These are phyloP conservation scores for Leucophenga varia DNA, from an alignment of 1,140 invertebrate species.

Conservation along the genomic window DNA sequence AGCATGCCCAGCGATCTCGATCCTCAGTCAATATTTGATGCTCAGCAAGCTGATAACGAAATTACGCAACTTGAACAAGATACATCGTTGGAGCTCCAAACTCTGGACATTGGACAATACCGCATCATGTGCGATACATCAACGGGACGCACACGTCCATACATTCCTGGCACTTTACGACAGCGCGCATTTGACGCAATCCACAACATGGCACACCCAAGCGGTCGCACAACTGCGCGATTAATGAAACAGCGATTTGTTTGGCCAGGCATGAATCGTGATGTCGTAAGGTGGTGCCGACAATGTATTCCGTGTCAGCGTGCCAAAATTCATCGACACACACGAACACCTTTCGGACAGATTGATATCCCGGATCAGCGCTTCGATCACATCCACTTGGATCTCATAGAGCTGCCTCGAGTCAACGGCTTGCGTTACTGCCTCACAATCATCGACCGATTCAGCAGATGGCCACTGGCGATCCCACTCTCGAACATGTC, in stretches of 20 bases:
- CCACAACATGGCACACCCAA: conserved; percentile 31
- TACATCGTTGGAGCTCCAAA: conserved; percentile 9
- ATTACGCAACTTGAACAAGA: conserved; percentile 29
- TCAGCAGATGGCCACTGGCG: conserved; percentile 53
- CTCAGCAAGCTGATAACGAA: conserved; percentile 24
- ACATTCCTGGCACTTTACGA: conserved; percentile 5
- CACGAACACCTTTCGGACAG: not conserved
- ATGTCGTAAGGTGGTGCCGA: conserved; percentile 15
- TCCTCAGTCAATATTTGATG: conserved; percentile 20
- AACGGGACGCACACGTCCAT: conserved; percentile 16
- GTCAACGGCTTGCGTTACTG: conserved; percentile 20
- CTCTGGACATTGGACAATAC: not conserved
- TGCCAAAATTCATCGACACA: conserved; percentile 29
- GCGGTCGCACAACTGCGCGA: conserved; percentile 16
- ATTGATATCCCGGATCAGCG: not conserved
- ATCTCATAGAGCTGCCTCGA: conserved; percentile 32
- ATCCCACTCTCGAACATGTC: conserved; percentile 40
- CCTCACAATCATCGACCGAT: conserved; percentile 37
- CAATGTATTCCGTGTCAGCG: conserved; percentile 35
- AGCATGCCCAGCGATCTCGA: conserved; percentile 8
- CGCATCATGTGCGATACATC: not conserved
- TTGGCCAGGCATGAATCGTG: conserved; percentile 26
- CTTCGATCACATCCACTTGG: conserved; percentile 36
- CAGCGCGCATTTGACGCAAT: conserved; percentile 16
- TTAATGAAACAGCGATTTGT: conserved; percentile 15